These are phyloP conservation scores for Colletes latitarsis DNA, from an alignment of 1,140 invertebrate species.

Conservation along the genomic window DNA sequence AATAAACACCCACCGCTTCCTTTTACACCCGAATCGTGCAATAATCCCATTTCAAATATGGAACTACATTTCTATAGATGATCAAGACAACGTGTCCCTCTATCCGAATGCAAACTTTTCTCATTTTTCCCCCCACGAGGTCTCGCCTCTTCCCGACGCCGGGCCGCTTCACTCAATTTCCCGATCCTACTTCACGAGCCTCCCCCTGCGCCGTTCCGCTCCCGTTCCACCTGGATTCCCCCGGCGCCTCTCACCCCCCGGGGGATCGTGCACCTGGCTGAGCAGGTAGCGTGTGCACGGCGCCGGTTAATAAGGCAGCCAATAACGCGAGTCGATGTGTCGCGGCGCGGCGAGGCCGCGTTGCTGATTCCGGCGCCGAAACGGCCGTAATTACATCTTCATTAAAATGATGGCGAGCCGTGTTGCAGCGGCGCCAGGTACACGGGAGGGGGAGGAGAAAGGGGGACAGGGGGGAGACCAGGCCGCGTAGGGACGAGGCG, in stretches of 20 bases:
- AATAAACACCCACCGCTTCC: too few relatives aligned
- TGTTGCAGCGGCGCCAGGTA: constrained; percentile 62
- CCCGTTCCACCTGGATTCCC: background rate
- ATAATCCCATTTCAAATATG: too few relatives aligned
- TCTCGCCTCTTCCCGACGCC: background rate
- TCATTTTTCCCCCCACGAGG: constrained; percentile 29
- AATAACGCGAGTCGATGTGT: constrained; percentile 71
- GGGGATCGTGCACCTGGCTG: constrained; percentile 18
- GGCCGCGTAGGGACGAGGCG: background rate
- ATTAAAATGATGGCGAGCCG: constrained; percentile 76
- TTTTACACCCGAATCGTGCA: too few relatives aligned
- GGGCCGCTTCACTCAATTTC: constrained; percentile 39
- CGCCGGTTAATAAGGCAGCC: constrained; percentile 71
- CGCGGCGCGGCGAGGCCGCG: constrained; percentile 51
- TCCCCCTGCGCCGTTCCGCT: background rate
- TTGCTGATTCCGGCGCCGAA: constrained; percentile 74
- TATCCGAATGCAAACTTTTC: constrained; percentile 42
- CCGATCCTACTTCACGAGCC: constrained; percentile 8
- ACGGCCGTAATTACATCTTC: constrained; percentile 79
- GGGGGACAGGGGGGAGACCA: background rate
- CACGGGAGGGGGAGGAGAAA: constrained; percentile 28
- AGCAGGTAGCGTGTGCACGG: constrained; percentile 29
- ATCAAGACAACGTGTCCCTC: background rate
- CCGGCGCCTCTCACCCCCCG: background rate
- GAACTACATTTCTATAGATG: too few relatives aligned